Conservation (phyloP, 2,888 invertebrate genomes). For the Julus scanicus region DNA sequence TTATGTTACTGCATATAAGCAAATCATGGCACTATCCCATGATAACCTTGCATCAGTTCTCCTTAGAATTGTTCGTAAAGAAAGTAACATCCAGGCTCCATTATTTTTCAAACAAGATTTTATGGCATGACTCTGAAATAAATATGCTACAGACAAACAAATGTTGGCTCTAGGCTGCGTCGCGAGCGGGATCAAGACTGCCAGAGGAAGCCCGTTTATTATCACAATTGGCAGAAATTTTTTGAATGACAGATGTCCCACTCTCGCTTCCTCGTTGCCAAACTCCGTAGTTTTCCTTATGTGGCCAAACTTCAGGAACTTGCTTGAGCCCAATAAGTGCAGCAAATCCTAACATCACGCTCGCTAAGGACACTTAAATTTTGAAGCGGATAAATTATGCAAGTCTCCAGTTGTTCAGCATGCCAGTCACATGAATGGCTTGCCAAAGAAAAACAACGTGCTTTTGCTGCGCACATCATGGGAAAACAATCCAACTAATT, state of each 20-base stretch:
- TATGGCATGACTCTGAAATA: conserved; percentile 1
- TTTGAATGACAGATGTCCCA: neutral
- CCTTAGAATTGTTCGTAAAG: neutral
- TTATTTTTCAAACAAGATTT: neutral
- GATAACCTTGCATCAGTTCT: neutral
- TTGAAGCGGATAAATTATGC: neutral
- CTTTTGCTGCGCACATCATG: neutral
- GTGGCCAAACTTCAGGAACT: neutral
- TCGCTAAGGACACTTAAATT: neutral
- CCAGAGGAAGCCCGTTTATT: conserved; percentile 9
- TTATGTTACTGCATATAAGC: no score
- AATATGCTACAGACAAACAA: neutral
- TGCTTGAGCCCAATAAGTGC: neutral
- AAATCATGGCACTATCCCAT: neutral
- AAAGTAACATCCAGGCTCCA: neutral
- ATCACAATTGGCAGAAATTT: conserved; percentile 1
- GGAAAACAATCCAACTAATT: neutral
- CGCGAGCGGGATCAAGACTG: neutral
- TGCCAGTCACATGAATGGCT: neutral
- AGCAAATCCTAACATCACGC: neutral
- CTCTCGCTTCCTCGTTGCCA: neutral
- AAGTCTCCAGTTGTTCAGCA: neutral
- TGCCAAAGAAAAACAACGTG: neutral
- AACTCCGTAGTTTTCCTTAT: neutral
- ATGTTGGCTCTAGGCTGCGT: neutral